Conservation (phyloP, 2,113 vertebrate genomes). For the Protobothrops flavoviridis region DNA sequence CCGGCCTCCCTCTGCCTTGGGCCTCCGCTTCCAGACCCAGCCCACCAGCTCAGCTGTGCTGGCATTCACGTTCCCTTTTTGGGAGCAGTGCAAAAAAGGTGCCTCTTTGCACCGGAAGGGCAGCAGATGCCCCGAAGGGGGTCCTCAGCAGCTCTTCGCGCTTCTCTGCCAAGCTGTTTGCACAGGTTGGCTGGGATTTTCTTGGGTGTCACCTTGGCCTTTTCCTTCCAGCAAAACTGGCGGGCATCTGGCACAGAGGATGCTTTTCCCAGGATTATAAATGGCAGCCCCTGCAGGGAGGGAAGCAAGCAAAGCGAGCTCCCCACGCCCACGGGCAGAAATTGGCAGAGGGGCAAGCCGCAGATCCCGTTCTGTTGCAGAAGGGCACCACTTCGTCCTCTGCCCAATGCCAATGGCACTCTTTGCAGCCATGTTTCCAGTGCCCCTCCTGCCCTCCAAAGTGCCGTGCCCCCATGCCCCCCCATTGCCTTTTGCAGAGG, state of each 20-base stretch:
- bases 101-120: too few species aligned
- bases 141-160: not conserved
- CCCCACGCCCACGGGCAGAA: not conserved
- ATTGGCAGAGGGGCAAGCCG: not conserved
- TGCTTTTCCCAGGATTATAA: not conserved
- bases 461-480: not conserved
- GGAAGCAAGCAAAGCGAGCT: too few species aligned
- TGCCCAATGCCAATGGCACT: too few species aligned
- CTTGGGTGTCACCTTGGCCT: not conserved
- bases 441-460: not conserved
- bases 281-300: not conserved
- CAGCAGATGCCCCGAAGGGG: too few species aligned
- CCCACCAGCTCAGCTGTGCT: not conserved
- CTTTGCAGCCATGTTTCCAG: not conserved
- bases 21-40: not conserved
- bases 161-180: not conserved
- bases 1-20: not conserved
- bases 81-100: not conserved
- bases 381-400: not conserved
- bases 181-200: not conserved
- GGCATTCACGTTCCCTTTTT: not conserved
- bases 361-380: not conserved
- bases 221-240: not conserved
- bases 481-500: not conserved
- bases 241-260: fast-evolving